Evolutionary conservation across 1,140 invertebrate species (phyloP), one percentile per base, ranked within the genome.

Genomic region (Eubasilissa regina): DNA sequence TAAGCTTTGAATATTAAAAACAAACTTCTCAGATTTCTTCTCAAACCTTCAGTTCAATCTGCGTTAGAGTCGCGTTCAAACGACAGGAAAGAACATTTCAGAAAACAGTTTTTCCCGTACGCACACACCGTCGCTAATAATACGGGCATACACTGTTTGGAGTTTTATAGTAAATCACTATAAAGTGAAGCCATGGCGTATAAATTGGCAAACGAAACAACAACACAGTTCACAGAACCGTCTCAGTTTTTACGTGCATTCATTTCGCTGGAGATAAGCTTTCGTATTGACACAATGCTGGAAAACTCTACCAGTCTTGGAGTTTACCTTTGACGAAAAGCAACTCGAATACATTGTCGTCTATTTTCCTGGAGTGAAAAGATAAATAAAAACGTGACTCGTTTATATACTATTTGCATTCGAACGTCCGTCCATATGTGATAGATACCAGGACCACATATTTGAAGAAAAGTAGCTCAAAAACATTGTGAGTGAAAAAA

Each of bases 121-220:
- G 44, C 64, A 68, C 53, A 75, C 51, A 51, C 55, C 35, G 47
- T 43, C 21, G 64, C 58, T 73, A 72, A 79, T 75, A 79, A 78
- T 48, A 73, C 77, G 19, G 55, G 25, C 25, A 35, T 78, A 25
- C 55, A 55, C 64, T 53, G 15, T 60, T 51, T 47, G 66, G 66
- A 73, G 79, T 70, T 80, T 80, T 80, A 80, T 80, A 77, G 74
- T 73, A 80, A 80, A 72, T 80, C 79, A 77, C 79, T 77, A 77
- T 80, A 80, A 80, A 80, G 53, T 75, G 79, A 80, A 80, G 77
- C 79, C 72, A 76, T 64, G 79, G 35, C 51, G 75, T 80, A 80
- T 80, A 80, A 80, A 80, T 80, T 80, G 79, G 75, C 79, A 70
- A 80, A 75, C 79, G 79, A 77, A 80, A 80, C 79, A 80, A 80